These are phyloP conservation scores for Phymanthus crucifer DNA, from an alignment of 92 coral and sea anemone genomes.

Conservation along the genomic window DNA sequence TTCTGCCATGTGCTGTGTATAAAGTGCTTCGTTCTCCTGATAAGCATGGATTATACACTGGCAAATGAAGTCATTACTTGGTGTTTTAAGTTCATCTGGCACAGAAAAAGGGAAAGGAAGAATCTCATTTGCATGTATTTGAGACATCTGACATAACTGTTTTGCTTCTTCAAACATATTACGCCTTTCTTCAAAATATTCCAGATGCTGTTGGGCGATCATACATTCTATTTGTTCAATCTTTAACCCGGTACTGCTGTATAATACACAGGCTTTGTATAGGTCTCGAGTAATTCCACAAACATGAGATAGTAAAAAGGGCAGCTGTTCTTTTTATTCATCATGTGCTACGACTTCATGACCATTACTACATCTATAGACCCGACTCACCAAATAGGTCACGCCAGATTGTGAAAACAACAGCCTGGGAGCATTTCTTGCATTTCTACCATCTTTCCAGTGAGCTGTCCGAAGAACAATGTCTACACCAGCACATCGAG, in stretches of 20 bases:
- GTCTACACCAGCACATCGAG: conserved; percentile 30
- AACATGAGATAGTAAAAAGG: conserved; percentile 40
- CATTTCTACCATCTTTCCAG: conserved; percentile 60
- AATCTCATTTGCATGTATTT: too few species aligned
- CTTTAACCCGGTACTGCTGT: neutral
- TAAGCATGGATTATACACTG: conserved; percentile 14
- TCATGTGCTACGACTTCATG: conserved; percentile 58
- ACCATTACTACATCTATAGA: conserved; percentile 38
- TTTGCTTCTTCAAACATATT: conserved; percentile 21
- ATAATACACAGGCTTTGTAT: conserved; percentile 21
- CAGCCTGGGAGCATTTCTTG: conserved; percentile 39
- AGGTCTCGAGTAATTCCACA: conserved; percentile 56
- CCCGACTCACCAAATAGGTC: conserved; percentile 47
- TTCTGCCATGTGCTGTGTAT: conserved; percentile 19
- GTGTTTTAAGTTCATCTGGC: conserved; percentile 55
- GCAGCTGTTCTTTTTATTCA: conserved; percentile 29
- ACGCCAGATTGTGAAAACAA: conserved; percentile 23
- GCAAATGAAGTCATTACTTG: conserved; percentile 21
- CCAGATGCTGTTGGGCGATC: conserved; percentile 43
- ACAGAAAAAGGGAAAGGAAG: conserved; percentile 18
- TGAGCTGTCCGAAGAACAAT: conserved; percentile 40
- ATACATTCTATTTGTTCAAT: conserved; percentile 39
- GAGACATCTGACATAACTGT: neutral
- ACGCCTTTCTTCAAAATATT: conserved; percentile 51
- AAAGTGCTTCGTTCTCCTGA: conserved; percentile 18